Evolutionary conservation across 2,113 vertebrate genomes (phyloP), one percentile per base, ranked within the genome.

Genomic region (Sorex fumeus): DNA sequence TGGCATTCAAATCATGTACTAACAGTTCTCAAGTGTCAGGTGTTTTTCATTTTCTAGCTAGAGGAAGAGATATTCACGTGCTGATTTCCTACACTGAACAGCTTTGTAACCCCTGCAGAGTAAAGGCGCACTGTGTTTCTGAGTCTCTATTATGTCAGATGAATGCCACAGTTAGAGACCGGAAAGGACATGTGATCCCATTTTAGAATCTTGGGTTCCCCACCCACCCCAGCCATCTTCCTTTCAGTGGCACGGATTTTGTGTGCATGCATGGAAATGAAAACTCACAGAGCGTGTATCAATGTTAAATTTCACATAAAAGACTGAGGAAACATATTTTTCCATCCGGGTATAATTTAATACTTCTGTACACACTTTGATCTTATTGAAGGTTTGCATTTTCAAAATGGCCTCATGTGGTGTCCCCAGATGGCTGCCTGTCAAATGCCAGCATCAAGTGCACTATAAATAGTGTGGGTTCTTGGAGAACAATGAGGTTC

Each of bases 1-100:
- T 95, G 86, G 69, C 75, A 96, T 98, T 97, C 95, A 96, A 97
- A 97, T 96, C 67, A 92, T 95, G 93, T 96, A 89, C 94, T 95
- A 97, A 87, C 18, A 84, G 92, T 97, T 97, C 98, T 95, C 91
- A 96, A 97, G 94, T 77, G 78, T 95, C 86, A 95, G 97, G 82
- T 93, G 88, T 77, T 98, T 97, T 97, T 97, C 67, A 93, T 97
- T 97, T 97, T 90, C 47, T 83, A 94, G 97, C 91, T 91, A 71
- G 84, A 83, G 79, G 96, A 94, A 96, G 30, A 96, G 34, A 94
- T 53, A 53, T 89, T 97, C 71, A 67, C 69, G 92, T 78, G 71
- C 87, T 96, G 89, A 96, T 93, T 96, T 96, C 91, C 57, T 95
- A 36, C 72, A 6, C 92, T 92, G 77, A 98, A 95, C 86, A 96